Evolutionary conservation across 2,113 vertebrate genomes (phyloP).

Genomic region (Orthonyx spaldingii): DNA sequence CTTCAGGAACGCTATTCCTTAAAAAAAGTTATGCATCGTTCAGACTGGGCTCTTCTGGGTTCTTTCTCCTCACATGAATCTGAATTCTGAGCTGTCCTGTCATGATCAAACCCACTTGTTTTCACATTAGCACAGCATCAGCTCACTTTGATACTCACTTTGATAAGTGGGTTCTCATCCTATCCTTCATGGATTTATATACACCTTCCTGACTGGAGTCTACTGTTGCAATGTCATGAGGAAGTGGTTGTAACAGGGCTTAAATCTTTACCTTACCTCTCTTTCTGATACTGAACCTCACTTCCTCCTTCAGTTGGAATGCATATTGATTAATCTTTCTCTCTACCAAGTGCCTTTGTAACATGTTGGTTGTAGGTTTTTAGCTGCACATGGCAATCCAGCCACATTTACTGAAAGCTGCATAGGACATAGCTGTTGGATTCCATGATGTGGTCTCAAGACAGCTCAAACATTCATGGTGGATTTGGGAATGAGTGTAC

Average conservation of each 20-base stretch:
- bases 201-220: neutral
- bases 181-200: neutral
- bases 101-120: neutral
- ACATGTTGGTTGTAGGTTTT: neutral
- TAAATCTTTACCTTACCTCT: neutral
- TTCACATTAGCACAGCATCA: neutral
- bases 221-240: neutral
- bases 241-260: neutral
- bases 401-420: neutral
- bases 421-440: neutral
- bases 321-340: neutral
- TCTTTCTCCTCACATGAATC: neutral
- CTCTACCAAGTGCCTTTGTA: neutral
- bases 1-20: neutral
- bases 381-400: neutral
- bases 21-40: neutral
- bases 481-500: neutral
- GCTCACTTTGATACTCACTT: neutral
- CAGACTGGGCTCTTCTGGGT: neutral
- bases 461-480: neutral
- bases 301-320: neutral
- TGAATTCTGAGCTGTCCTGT: neutral
- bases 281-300: neutral
- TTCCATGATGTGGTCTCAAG: neutral
- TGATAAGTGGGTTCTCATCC: neutral